Base-by-base conservation (phyloP, 2,888 invertebrate species). In the Terebella lapidaria region DNA sequence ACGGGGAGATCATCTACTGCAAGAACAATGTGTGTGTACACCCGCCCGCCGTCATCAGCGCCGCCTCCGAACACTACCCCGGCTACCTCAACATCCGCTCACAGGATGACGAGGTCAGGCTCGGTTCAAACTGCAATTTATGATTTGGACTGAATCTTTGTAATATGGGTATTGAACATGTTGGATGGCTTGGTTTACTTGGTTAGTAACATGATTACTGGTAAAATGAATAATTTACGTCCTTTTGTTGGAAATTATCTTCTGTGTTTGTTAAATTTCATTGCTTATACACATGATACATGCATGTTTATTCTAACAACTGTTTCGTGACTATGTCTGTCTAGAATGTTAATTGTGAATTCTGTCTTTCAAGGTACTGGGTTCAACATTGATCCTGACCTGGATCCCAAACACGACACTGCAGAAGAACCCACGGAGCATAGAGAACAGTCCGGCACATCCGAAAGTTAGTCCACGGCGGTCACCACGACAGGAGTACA, bases 21-120 rank as follows among this genome's bases (percentile, higher is more conserved):
- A 96, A 95, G 83, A 96, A 96, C 80, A 95, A 96, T 82, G 94
- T 96, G 35, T 96, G 95, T 81, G 94, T 96, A 52, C 95, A 96
- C 84, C 94, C 94, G 3, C 92, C 93, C 54, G 89, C 90, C 0
- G 85, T 90, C 63, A 86, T 90, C 56, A 86, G 92, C 71, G 86
- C 89, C 57, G 92, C 93, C 69, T 87, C 90, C 29, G 84, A 91
- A 46, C 95, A 95, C 75, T 90, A 92, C 81, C 94, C 94, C 1
- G 95, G 89, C 0, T 96, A 96, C 78, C 84, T 96, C 70, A 92
- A 92, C 0, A 88, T 95, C 51, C 89, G 90, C 54, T 82, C 82
- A 61, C 82, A 83, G 58, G 72, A 78, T 55, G 81, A 82, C 67
- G 79, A 81, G 70, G 81, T 81, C 59, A 65, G 54, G 18, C 10